These are phyloP conservation scores for Xenops minutus DNA, from an alignment of 2,797 vertebrate genomes.

Conservation along the genomic window DNA sequence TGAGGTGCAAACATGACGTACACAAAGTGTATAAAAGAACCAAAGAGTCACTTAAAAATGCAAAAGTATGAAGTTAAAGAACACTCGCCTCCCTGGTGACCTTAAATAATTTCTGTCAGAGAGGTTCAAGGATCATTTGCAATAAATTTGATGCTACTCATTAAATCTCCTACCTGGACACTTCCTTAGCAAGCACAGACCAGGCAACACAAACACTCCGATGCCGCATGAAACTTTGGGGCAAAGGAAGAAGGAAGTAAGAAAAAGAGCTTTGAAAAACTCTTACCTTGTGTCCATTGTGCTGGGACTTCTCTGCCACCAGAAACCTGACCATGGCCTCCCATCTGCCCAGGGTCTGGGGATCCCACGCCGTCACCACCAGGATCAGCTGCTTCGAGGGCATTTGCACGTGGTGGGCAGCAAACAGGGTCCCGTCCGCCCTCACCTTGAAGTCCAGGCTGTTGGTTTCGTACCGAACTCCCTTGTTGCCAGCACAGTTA, in stretches of 20 bases:
- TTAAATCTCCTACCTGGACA: background rate
- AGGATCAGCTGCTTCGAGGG: constrained; percentile 83
- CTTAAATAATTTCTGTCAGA: background rate
- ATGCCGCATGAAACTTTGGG: accelerated
- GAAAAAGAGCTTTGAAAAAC: background rate
- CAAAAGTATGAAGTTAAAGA: background rate
- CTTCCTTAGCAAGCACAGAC: background rate
- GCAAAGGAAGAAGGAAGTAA: background rate
- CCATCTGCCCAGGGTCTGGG: constrained; percentile 78
- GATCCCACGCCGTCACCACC: constrained; percentile 80
- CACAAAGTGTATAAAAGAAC: background rate
- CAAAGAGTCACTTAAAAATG: background rate
- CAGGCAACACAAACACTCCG: background rate
- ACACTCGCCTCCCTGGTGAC: background rate
- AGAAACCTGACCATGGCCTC: constrained; percentile 83
- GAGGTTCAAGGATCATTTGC: background rate
- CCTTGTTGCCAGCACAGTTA: constrained; percentile 83
- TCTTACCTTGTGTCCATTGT: constrained; percentile 72
- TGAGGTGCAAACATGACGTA: background rate
- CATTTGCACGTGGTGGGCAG: constrained; percentile 74
- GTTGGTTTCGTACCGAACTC: constrained; percentile 82
- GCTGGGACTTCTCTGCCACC: constrained; percentile 71
- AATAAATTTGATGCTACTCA: background rate
- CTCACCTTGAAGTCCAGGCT: constrained; percentile 85
- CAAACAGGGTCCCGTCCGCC: constrained; percentile 84